Percentiles rank a stretch among this genome's conserved stretches.
phyloP scores from a whole-genome alignment of 2,113 vertebrate genomes.

The Anas platyrhynchos region DNA sequence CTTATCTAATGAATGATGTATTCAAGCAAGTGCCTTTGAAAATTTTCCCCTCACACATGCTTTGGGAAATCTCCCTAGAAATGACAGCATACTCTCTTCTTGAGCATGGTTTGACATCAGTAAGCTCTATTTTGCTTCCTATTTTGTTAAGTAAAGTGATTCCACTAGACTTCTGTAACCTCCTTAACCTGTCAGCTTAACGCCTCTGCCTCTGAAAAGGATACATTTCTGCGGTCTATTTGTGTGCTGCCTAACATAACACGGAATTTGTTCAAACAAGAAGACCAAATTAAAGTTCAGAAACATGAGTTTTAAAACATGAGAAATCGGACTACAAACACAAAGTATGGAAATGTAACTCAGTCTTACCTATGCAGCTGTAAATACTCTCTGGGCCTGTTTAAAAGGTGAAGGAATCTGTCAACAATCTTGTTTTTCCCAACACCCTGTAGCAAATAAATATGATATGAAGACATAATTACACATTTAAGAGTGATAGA shows the following conservation, averaged over 20 bases:
- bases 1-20: not conserved
- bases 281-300: not conserved
- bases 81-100: not conserved
- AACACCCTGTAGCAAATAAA: slow-evolving; percentile 84
- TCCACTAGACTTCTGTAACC: not conserved
- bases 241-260: not conserved
- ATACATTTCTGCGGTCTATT: not conserved
- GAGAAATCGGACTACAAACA: not conserved
- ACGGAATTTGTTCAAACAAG: not conserved
- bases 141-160: not conserved
- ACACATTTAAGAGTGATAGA: not conserved
- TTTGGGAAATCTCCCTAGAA: not conserved
- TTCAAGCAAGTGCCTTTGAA: not conserved
- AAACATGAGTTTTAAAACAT: not conserved
- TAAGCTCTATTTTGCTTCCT: not conserved
- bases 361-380: slow-evolving; percentile 92
- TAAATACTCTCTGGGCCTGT: slow-evolving; percentile 95
- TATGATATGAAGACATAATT: not conserved
- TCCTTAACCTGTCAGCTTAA: not conserved
- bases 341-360: not conserved
- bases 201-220: not conserved
- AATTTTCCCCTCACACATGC: not conserved
- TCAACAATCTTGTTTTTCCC: slow-evolving; percentile 98
- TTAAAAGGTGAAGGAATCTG: slow-evolving; percentile 94
- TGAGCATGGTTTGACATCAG: not conserved